Percentiles rank a stretch among this genome's conserved stretches.
phyloP scores from a whole-genome alignment of 2,797 vertebrate species.

The Pipistrellus kuhlii region DNA sequence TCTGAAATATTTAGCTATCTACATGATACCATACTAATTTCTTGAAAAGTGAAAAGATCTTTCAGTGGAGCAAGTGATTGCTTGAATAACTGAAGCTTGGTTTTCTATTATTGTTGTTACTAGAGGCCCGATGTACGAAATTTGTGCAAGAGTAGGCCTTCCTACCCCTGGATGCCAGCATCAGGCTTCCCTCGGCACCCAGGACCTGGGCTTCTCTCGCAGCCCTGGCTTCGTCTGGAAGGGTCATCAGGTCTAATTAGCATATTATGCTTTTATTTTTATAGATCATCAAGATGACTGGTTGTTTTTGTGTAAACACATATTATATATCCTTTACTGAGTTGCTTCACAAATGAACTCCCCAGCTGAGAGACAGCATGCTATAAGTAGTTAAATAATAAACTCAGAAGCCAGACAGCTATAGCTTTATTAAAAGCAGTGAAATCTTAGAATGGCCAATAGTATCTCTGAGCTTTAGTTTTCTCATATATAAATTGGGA shows the following conservation, averaged over 20 bases:
- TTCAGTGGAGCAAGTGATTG: neutral
- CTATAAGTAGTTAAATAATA: neutral
- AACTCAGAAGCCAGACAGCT: conserved; percentile 15
- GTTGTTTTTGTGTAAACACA: neutral
- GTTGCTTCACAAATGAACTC: conserved; percentile 9
- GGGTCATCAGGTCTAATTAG: no score
- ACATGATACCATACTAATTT: conserved; percentile 30
- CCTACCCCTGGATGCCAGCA: no score
- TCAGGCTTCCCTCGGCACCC: no score
- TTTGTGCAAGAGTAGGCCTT: no score
- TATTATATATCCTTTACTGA: neutral
- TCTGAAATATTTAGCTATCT: conserved; percentile 48
- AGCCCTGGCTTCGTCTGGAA: no score
- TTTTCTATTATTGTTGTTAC: conserved; percentile 24
- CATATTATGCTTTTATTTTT: no score
- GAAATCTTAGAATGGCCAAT: conserved; percentile 24
- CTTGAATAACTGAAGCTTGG: neutral
- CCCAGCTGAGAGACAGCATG: neutral
- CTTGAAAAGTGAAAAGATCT: conserved; percentile 16
- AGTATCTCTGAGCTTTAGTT: neutral
- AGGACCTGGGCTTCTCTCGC: no score
- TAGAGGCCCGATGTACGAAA: no score
- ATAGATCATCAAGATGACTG: neutral
- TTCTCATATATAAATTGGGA: conserved; percentile 16
- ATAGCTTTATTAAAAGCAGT: conserved; percentile 36